Conservation (phyloP, 2,113 vertebrate genomes). For the Vicugna pacos region DNA sequence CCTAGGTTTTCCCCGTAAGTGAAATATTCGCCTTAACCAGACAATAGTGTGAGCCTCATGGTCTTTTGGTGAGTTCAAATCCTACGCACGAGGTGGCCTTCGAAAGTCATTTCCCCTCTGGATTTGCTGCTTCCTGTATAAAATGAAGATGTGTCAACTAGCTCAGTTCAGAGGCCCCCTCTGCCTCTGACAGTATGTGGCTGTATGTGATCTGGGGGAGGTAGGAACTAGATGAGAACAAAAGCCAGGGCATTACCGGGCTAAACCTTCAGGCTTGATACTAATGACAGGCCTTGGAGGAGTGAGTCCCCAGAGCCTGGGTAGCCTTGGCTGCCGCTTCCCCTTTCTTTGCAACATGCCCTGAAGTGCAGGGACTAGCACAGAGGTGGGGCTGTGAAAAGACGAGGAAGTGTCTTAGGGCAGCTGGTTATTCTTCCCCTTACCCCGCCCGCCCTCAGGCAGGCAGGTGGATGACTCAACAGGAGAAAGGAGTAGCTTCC, state of each 20-base stretch:
- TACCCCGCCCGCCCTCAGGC: background rate
- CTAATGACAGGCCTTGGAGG: slow-evolving; percentile 38
- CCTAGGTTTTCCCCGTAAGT: background rate
- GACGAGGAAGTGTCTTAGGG: slow-evolving; percentile 61
- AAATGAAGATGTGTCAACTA: background rate
- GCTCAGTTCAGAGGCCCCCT: slow-evolving; percentile 31
- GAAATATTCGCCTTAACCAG: slow-evolving; percentile 8
- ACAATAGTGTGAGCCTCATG: background rate
- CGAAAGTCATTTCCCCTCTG: slow-evolving; percentile 39
- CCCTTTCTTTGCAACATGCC: slow-evolving; percentile 60
- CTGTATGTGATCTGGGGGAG: background rate
- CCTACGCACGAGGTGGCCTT: background rate
- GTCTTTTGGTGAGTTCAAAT: background rate
- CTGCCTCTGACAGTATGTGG: background rate
- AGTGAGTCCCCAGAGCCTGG: background rate
- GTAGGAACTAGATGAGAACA: background rate
- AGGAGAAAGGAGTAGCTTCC: background rate
- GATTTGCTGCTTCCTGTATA: slow-evolving; percentile 23
- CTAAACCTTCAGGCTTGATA: background rate
- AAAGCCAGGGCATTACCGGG: background rate
- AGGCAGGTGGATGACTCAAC: slow-evolving; percentile 68
- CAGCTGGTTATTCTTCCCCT: slow-evolving; percentile 48
- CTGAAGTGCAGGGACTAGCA: background rate
- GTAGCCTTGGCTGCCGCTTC: slow-evolving; percentile 15
- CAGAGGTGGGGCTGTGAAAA: background rate